Conservation (phyloP, 2,113 vertebrate genomes). For the Cynopterus brachyotis region DNA sequence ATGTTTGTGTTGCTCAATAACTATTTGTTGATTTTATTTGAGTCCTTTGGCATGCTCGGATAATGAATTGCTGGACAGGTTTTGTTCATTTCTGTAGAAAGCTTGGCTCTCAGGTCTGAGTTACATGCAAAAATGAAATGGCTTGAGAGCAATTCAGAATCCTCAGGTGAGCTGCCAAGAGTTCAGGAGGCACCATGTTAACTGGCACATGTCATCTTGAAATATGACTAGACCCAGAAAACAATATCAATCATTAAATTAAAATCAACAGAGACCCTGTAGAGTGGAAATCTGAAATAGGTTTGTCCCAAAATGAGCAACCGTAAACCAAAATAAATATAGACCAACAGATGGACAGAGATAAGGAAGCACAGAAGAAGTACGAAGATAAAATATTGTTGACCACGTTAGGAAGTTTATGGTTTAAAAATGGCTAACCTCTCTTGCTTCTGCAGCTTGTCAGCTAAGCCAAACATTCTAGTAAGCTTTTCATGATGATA, state of each 20-base stretch:
- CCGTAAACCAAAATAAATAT: not conserved
- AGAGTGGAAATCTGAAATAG: not conserved
- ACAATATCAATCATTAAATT: not conserved
- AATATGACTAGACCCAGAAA: not conserved
- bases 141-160: not conserved
- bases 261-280: not conserved
- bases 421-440: not conserved
- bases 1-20: conserved; percentile 28
- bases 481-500: not conserved
- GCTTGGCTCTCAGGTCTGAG: not conserved
- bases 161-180: not conserved
- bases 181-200: not conserved
- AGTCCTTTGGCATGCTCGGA: conserved; percentile 2
- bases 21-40: not conserved
- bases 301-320: not conserved
- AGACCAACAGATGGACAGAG: not conserved
- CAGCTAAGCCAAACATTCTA: not conserved
- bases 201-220: not conserved
- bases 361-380: not conserved
- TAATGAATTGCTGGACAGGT: not conserved
- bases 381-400: not conserved
- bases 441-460: not conserved
- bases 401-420: not conserved
- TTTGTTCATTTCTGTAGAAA: conserved; percentile 35
- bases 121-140: not conserved